Base-by-base conservation (phyloP, 2,113 vertebrate species). In the Ramphastos sulfuratus region DNA sequence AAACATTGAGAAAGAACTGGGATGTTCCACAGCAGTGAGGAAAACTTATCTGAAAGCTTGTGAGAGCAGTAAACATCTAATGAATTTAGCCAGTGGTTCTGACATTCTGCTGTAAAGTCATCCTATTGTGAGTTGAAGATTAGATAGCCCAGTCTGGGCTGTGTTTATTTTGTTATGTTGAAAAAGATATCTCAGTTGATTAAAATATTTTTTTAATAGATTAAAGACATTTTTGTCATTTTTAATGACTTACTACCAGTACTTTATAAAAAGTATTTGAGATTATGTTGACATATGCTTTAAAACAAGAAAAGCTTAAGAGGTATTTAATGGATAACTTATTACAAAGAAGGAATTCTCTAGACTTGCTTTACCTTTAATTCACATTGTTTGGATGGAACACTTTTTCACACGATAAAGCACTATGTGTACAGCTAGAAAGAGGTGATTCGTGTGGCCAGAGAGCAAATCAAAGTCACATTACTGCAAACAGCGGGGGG, bases 141-240 rank as follows among this genome's bases (percentile, higher is more conserved):
- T 82, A 91, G 95, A 93, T 75, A 94, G 90, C 76, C 90, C 61
- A 44, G 90, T 93, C 96, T 85, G 82, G 82, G 64, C n/a, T 85
- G 59, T 90, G 75, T 87, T 94, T 93, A 54, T 93, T 97, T 97
- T 93, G 92, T 85, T 95, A 82, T 66, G 74, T 95, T 85, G 92
- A 89, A 74, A 97, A 95, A 44, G 89, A 87, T 97, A 96, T 94
- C 93, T 85, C 35, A 37, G 95, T 94, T 59, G 92, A 97, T 96
- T 96, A 94, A 95, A 95, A 94, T 96, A 95, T 94, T 97, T 94
- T 39, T 96, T 94, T 77, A 95, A 94, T 72, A 98, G 97, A 98
- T 97, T 97, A 97, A 98, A 98, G 97, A 87, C 97, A 98, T 98
- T 98, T 98, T 98, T 98, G 97, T 96, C 97, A 98, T 98, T 98